Conservation (phyloP, 2,888 invertebrate genomes). For the Dinocampus coccinellae region DNA sequence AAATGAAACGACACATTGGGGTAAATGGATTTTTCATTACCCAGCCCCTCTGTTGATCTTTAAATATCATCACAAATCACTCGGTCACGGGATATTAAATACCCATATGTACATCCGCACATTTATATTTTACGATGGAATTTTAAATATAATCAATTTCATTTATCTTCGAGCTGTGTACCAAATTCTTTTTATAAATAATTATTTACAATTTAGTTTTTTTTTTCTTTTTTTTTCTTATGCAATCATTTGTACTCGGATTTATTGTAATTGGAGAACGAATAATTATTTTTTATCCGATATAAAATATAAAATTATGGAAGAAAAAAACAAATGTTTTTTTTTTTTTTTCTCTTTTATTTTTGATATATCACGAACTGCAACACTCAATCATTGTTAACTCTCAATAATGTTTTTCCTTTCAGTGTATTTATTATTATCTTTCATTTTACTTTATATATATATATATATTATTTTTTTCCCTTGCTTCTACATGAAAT, state of each 20-base stretch:
- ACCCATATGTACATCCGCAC: conserved; percentile 34
- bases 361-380: conserved; percentile 32
- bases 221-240: background rate
- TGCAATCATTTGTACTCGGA: no score
- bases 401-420: conserved; percentile 37
- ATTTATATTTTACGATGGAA: conserved; percentile 34
- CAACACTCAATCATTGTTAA: conserved; percentile 57
- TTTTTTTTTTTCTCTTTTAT: background rate
- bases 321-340: conserved; percentile 13
- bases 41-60: conserved; percentile 46
- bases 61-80: conserved; percentile 46
- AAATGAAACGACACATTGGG: no score
- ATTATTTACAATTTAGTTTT: background rate
- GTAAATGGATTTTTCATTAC: conserved; percentile 46
- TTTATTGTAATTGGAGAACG: background rate
- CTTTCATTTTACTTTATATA: no score
- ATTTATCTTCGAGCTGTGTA: conserved; percentile 32
- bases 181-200: background rate
- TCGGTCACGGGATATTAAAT: conserved; percentile 59
- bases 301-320: background rate
- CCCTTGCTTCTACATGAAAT: conserved; percentile 35
- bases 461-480: no score
- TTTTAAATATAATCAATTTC: conserved; percentile 46
- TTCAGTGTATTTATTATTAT: conserved; percentile 28
- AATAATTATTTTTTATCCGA: background rate